Conservation (phyloP, 1,140 invertebrate species). For the Eumaeus atala region DNA sequence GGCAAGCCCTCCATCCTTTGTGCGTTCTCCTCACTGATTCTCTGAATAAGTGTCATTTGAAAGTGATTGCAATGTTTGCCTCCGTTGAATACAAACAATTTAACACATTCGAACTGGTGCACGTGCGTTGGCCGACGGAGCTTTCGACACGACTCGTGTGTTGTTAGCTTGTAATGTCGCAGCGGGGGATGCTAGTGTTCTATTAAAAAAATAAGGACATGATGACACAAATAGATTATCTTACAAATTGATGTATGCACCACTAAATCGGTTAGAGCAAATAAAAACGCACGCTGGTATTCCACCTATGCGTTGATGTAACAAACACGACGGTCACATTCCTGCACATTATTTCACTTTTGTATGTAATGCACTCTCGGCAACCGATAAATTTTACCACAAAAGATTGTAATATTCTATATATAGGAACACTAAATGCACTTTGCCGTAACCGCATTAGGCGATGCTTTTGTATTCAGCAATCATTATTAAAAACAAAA, state of each 20-base stretch:
- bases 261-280: conserved; percentile 24
- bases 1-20: conserved; percentile 43
- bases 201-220: conserved; percentile 73
- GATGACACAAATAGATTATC: conserved; percentile 70
- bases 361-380: conserved; percentile 55
- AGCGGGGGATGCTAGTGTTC: conserved; percentile 68
- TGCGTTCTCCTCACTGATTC: conserved; percentile 34
- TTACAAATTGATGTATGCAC: conserved; percentile 32
- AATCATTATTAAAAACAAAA: conserved; percentile 58
- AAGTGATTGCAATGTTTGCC: conserved; percentile 12
- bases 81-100: neutral
- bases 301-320: conserved; percentile 63
- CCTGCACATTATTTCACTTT: conserved; percentile 40
- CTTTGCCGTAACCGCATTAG: conserved; percentile 23
- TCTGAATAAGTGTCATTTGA: conserved; percentile 61
- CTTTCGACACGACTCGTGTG: conserved; percentile 56
- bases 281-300: conserved; percentile 41
- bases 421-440: conserved; percentile 1
- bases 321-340: conserved; percentile 73
- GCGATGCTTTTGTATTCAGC: conserved; percentile 39
- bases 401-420: neutral
- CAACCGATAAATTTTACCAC: conserved; percentile 7
- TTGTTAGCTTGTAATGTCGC: conserved; percentile 39
- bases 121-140: conserved; percentile 58
- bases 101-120: conserved; percentile 26